Evolutionary conservation across 2,888 invertebrate genomes (phyloP).

Genomic region (Macaria notata): DNA sequence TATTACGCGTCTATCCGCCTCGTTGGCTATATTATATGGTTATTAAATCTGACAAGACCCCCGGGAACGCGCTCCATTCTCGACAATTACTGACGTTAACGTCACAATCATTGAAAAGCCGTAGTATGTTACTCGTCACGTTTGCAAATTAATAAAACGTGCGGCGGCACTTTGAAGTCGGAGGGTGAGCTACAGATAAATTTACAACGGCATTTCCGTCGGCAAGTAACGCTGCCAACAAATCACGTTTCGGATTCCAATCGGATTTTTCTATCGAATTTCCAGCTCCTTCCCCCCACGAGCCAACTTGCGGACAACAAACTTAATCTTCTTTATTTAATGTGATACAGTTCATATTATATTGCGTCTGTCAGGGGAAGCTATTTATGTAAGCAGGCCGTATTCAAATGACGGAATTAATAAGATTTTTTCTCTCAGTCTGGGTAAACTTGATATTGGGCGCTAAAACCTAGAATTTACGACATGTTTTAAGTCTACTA

Average conservation of each 20-base stretch:
- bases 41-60: slow-evolving; percentile 52
- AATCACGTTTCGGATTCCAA: slow-evolving; percentile 57
- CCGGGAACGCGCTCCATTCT: slow-evolving; percentile 34
- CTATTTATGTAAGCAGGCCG: slow-evolving; percentile 2
- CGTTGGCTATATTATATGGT: slow-evolving; percentile 53
- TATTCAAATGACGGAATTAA: slow-evolving; percentile 5
- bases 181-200: slow-evolving; percentile 26
- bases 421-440: neutral
- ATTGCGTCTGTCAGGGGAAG: slow-evolving; percentile 3
- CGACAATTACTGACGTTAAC: slow-evolving; percentile 38
- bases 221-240: slow-evolving; percentile 36
- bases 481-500: no score
- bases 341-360: slow-evolving; percentile 11
- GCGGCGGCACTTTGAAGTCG: slow-evolving; percentile 21
- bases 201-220: slow-evolving; percentile 26
- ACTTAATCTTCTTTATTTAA: slow-evolving; percentile 28
- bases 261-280: slow-evolving; percentile 58
- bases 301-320: slow-evolving; percentile 36
- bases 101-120: slow-evolving; percentile 36
- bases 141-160: slow-evolving; percentile 38
- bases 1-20: slow-evolving; percentile 54
- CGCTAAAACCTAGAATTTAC: neutral
- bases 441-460: neutral
- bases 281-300: slow-evolving; percentile 35
- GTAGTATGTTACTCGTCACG: slow-evolving; percentile 16